Percentiles rank a stretch among this genome's conserved stretches.
phyloP scores from a whole-genome alignment of 2,888 invertebrate species.

The Bembecia ichneumoniformis region DNA sequence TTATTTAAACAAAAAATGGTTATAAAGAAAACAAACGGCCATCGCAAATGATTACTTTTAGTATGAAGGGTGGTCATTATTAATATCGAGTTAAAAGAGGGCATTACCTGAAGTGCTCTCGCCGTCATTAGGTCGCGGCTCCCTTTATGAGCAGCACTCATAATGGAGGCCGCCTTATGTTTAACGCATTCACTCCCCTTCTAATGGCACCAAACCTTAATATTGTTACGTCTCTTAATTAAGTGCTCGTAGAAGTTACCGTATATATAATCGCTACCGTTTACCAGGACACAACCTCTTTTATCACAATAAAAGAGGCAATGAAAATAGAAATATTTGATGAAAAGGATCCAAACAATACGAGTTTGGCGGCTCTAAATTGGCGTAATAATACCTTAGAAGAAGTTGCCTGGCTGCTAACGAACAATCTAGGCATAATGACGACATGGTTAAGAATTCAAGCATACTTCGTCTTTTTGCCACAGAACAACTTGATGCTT shows the following conservation, averaged over 20 bases:
- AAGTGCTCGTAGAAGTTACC: conserved; percentile 10
- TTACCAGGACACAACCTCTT: neutral
- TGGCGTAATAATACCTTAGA: no score
- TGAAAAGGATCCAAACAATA: no score
- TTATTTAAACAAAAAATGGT: no score
- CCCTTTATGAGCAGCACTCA: conserved; percentile 38
- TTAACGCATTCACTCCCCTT: conserved; percentile 22
- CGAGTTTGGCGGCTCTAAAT: no score
- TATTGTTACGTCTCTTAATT: conserved; percentile 39
- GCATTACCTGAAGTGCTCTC: conserved; percentile 42
- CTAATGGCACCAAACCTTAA: conserved; percentile 36
- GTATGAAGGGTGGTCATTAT: conserved; percentile 1
- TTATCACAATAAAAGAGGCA: no score
- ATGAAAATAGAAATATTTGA: no score
- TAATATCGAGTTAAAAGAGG: conserved; percentile 29
- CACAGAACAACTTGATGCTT: no score
- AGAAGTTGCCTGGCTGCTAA: no score
- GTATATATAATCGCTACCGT: neutral
- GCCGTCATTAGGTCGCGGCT: conserved; percentile 38
- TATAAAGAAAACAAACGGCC: no score
- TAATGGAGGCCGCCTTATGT: conserved; percentile 48
- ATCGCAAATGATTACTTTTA: neutral
- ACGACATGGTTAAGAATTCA: no score
- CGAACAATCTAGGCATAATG: no score
- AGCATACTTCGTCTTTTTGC: no score